These are phyloP conservation scores for Orgyia antiqua DNA, from an alignment of 2,888 invertebrate species.

Conservation along the genomic window DNA sequence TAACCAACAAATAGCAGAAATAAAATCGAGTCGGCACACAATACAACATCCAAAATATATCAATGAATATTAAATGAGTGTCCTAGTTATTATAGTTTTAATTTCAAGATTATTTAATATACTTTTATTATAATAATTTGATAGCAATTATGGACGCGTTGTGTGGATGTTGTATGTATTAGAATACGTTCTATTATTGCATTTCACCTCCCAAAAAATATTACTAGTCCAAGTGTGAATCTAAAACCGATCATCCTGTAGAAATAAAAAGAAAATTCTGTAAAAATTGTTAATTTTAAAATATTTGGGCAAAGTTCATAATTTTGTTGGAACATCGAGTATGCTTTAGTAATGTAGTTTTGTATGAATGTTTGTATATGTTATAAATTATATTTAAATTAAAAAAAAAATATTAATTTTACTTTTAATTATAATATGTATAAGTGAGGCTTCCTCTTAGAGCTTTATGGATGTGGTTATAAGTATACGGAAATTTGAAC, in stretches of 20 bases:
- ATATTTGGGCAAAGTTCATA: constrained; percentile 30
- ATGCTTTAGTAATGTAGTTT: constrained; percentile 63
- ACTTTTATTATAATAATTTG: not conserved
- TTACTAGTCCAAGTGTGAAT: constrained; percentile 70
- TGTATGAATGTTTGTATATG: constrained; percentile 72
- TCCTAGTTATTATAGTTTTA: not conserved
- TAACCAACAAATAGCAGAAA: constrained; percentile 1
- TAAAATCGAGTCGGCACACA: constrained; percentile 2
- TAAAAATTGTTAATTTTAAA: constrained; percentile 35
- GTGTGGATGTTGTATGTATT: constrained; percentile 5
- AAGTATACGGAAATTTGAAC: constrained; percentile 72
- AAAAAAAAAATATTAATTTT: constrained; percentile 33
- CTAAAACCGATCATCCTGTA: constrained; percentile 47
- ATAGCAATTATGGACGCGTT: too few species aligned
- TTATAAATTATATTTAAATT: constrained; percentile 63
- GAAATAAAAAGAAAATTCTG: too few species aligned
- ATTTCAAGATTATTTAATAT: not conserved
- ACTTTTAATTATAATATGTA: constrained; percentile 61
- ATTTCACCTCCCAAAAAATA: constrained; percentile 35
- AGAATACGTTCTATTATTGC: constrained; percentile 19
- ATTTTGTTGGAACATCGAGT: constrained; percentile 59
- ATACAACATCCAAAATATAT: constrained; percentile 1
- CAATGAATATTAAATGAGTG: not conserved
- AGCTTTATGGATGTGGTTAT: constrained; percentile 71
- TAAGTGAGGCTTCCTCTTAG: constrained; percentile 76